Percentiles rank a stretch among this genome's conserved stretches.
phyloP scores from a whole-genome alignment of 2,113 vertebrate genomes.

The Pycnonotus jocosus region DNA sequence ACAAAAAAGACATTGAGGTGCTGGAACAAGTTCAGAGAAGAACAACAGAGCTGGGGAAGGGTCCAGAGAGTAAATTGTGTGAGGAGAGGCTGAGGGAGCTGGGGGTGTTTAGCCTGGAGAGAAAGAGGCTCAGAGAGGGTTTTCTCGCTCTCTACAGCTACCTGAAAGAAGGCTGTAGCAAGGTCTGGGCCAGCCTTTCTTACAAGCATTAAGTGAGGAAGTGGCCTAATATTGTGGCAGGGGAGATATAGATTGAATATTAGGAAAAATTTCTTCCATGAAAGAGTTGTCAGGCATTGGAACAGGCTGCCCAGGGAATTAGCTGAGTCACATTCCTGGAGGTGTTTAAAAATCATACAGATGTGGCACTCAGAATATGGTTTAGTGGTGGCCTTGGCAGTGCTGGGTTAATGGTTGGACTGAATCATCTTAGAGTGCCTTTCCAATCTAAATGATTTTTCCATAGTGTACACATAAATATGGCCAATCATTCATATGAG shows the following conservation, averaged over 20 bases:
- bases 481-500: background rate
- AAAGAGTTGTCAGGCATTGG: background rate
- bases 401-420: background rate
- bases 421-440: background rate
- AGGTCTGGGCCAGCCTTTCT: background rate
- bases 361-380: background rate
- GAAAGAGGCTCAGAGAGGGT: background rate
- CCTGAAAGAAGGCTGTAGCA: background rate
- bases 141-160: fast-evolving
- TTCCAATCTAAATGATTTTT: background rate
- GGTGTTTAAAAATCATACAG: background rate
- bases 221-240: background rate
- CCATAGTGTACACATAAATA: background rate
- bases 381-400: background rate
- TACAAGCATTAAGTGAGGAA: background rate
- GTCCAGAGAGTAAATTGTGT: background rate
- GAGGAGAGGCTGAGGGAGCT: background rate
- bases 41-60: background rate
- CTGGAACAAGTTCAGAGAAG: background rate
- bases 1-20: background rate
- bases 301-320: background rate
- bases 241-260: background rate
- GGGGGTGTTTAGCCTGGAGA: background rate
- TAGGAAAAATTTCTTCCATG: background rate
- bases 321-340: background rate